These are phyloP conservation scores for Parnassius apollo DNA, from an alignment of 2,888 invertebrate genomes.

Conservation along the genomic window DNA sequence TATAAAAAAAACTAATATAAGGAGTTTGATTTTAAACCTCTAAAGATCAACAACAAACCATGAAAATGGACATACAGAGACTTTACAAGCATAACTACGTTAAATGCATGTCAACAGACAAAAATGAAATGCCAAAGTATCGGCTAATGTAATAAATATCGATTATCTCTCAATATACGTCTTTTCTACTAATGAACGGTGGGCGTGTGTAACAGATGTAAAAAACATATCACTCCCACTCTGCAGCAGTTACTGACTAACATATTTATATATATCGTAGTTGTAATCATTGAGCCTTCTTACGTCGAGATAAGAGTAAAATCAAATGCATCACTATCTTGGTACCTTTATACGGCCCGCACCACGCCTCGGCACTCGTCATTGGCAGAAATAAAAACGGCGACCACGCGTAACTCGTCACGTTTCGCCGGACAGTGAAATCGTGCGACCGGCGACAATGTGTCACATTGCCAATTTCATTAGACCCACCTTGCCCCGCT, in stretches of 20 bases:
- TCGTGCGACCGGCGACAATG: slow-evolving; percentile 78
- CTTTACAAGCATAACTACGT: too few species aligned
- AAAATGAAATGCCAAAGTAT: slow-evolving; percentile 40
- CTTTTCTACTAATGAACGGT: slow-evolving; percentile 56
- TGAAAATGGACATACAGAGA: too few species aligned
- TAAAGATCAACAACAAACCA: too few species aligned
- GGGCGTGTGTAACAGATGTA: slow-evolving; percentile 72
- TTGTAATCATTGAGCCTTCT: slow-evolving; percentile 47
- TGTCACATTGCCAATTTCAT: slow-evolving; percentile 58
- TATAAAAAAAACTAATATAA: too few species aligned
- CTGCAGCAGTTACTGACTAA: slow-evolving; percentile 56
- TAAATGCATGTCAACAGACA: background rate
- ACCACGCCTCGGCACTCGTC: slow-evolving; percentile 80
- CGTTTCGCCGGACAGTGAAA: slow-evolving; percentile 76
- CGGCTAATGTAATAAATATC: slow-evolving; percentile 50
- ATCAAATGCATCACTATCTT: slow-evolving; percentile 39
- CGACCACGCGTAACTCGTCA: slow-evolving; percentile 80
- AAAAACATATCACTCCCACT: slow-evolving; percentile 78
- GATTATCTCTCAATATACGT: slow-evolving; percentile 48
- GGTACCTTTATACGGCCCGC: slow-evolving; percentile 57
- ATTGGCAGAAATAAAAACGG: slow-evolving; percentile 81
- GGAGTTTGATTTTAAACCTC: too few species aligned
- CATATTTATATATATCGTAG: slow-evolving; percentile 44
- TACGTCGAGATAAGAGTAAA: slow-evolving; percentile 47
- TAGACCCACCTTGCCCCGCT: slow-evolving; percentile 45